A percentile compares a stretch with the other conserved stretches of the same genome.
phyloP scores from a whole-genome alignment of 2,797 vertebrate genomes.

The Prunella strophiata region DNA sequence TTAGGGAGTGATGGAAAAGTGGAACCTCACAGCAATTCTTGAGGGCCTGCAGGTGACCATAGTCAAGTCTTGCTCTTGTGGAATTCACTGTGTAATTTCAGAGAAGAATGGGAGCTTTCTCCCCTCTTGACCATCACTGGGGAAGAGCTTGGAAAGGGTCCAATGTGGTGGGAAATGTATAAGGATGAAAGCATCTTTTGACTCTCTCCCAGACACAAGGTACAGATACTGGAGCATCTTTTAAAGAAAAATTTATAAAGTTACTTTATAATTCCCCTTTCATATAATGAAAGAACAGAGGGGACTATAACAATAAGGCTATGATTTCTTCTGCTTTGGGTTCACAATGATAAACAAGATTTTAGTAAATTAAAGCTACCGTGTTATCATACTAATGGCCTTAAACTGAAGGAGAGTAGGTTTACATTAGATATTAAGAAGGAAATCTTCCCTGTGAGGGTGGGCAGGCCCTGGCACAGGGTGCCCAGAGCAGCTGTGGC shows the following conservation, averaged over 20 bases:
- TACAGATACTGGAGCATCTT: neutral
- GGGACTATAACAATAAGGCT: neutral
- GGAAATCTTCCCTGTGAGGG: rapidly evolving
- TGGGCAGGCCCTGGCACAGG: rapidly evolving
- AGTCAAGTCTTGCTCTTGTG: neutral
- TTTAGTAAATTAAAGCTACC: neutral
- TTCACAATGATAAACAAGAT: neutral
- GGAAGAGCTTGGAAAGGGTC: neutral
- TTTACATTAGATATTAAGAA: neutral
- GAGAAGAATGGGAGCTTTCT: neutral
- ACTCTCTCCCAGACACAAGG: neutral
- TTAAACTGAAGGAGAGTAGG: neutral
- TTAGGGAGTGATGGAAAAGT: neutral
- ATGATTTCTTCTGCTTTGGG: neutral
- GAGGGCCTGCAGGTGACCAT: neutral
- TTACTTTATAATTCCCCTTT: neutral
- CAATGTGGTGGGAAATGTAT: neutral
- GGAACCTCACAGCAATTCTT: neutral
- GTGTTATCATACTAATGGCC: neutral
- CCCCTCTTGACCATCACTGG: neutral
- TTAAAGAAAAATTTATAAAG: neutral
- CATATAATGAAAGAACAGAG: neutral
- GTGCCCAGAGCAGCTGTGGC: neutral
- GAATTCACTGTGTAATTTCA: neutral
- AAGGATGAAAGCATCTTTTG: neutral